Conservation (phyloP, 2,888 invertebrate genomes). For the Dynastes grantii region DNA sequence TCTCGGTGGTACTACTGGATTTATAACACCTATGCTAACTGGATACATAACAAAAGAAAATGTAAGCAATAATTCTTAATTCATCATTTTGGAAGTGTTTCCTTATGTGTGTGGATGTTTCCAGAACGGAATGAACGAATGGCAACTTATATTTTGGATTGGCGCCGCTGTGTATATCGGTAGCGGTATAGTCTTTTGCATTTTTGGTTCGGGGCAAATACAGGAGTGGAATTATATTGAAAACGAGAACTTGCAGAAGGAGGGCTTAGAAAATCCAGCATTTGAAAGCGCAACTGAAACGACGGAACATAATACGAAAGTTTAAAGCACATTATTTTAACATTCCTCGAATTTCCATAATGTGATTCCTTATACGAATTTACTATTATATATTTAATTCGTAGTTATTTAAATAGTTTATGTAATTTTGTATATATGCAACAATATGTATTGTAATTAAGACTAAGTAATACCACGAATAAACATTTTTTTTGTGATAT, state of each 20-base stretch:
- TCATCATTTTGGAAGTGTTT: neutral
- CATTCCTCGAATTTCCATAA: neutral
- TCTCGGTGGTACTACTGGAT: constrained; percentile 80
- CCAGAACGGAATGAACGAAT: constrained; percentile 85
- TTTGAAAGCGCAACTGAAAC: constrained; percentile 54
- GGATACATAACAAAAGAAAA: constrained; percentile 71
- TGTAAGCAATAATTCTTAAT: constrained; percentile 58
- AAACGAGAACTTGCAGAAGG: constrained; percentile 32
- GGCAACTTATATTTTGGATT: constrained; percentile 83
- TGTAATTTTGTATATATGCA: constrained; percentile 35
- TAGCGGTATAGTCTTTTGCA: constrained; percentile 79
- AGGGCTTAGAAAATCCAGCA: constrained; percentile 57
- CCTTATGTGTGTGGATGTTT: constrained; percentile 57
- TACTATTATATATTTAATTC: constrained; percentile 17
- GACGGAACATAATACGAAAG: constrained; percentile 49
- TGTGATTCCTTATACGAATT: constrained; percentile 49
- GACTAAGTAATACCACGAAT: constrained; percentile 20
- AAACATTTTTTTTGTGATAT: constrained; percentile 40
- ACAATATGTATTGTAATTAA: constrained; percentile 24
- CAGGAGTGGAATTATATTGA: constrained; percentile 80
- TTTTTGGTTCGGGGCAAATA: constrained; percentile 81
- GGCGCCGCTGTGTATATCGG: constrained; percentile 81
- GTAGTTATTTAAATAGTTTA: constrained; percentile 17
- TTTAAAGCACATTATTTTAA: constrained; percentile 25
- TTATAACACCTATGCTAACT: constrained; percentile 81